These are phyloP conservation scores for Colinus virginianus DNA, from an alignment of 2,113 vertebrate species.

Conservation along the genomic window DNA sequence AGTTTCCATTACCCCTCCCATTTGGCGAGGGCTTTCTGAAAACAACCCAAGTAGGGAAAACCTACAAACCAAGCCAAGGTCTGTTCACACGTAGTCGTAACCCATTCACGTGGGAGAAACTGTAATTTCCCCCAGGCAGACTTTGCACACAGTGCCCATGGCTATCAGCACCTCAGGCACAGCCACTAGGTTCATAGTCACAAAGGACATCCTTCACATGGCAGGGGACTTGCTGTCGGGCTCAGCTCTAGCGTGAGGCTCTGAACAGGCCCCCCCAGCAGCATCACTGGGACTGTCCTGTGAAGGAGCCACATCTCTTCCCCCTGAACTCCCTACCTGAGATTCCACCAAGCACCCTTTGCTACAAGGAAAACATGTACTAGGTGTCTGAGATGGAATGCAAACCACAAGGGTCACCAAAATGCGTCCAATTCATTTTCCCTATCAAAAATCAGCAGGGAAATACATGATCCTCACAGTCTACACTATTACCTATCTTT, in stretches of 20 bases:
- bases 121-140: background rate
- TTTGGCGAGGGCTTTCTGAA: background rate
- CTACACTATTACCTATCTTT: background rate
- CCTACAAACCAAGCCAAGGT: background rate
- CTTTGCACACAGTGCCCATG: too few relatives aligned
- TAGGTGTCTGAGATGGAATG: background rate
- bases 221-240: background rate
- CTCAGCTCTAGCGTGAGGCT: background rate
- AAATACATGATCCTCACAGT: rapidly evolving
- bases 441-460: background rate
- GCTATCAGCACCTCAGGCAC: background rate
- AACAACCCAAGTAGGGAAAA: background rate
- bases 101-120: background rate
- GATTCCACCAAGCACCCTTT: background rate
- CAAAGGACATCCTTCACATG: too few relatives aligned
- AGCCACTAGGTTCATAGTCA: background rate
- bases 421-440: background rate
- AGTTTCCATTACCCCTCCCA: background rate
- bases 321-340: background rate
- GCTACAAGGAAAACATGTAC: background rate
- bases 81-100: background rate
- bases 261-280: background rate
- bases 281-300: background rate
- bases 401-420: background rate
- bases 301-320: background rate